phyloP scores from a whole-genome alignment of 2,888 invertebrate species.

The Drosophila testacea region DNA sequence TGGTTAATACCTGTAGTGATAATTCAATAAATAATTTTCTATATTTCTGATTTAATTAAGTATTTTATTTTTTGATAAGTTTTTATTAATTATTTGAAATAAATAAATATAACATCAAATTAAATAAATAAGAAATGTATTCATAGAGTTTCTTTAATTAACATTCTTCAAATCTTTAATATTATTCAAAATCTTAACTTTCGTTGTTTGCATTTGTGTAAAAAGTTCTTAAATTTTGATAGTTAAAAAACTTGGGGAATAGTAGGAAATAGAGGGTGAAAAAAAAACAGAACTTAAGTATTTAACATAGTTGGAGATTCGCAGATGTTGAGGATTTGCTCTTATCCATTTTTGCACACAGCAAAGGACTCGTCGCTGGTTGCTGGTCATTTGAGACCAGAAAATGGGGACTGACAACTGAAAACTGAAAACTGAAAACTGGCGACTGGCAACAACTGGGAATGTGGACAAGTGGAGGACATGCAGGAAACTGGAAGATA shows the following conservation, averaged over 20 bases:
- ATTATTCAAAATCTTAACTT: neutral
- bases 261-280: neutral
- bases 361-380: neutral
- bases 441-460: neutral
- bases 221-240: neutral
- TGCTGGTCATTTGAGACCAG: neutral
- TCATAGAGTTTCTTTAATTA: too few species aligned
- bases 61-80: too few species aligned
- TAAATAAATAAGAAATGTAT: too few species aligned
- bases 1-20: too few species aligned
- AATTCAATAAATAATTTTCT: too few species aligned
- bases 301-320: neutral
- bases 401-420: neutral
- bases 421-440: neutral
- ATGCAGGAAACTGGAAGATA: neutral
- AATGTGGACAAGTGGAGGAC: neutral
- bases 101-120: too few species aligned
- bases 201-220: neutral
- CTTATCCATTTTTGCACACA: neutral
- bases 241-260: neutral
- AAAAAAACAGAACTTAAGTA: neutral
- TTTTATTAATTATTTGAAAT: too few species aligned
- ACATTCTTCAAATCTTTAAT: too few species aligned
- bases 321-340: conserved; percentile 7
- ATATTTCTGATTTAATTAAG: too few species aligned